Evolutionary conservation across 2,888 invertebrate species (phyloP).

Genomic region (Apantesis nais): DNA sequence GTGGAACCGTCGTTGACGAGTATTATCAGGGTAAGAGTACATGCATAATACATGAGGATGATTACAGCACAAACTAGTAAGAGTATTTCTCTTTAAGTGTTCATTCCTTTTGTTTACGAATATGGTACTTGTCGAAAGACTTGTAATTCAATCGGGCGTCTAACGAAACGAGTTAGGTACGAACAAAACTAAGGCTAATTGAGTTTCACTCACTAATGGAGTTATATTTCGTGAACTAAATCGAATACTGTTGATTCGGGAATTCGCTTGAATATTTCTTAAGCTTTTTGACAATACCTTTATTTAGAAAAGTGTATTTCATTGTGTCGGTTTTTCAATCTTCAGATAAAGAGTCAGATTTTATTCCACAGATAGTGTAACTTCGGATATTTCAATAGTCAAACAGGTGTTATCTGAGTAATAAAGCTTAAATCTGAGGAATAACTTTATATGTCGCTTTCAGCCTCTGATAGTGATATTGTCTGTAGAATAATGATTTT

Average conservation of each 20-base stretch:
- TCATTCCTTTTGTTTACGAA: slow-evolving; percentile 7
- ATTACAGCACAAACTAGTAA: slow-evolving; percentile 32
- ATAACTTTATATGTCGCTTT: too few species aligned
- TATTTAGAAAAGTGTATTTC: neutral
- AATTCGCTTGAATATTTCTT: slow-evolving; percentile 6
- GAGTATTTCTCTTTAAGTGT: slow-evolving; percentile 21
- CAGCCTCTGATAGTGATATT: too few species aligned
- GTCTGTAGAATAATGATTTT: too few species aligned
- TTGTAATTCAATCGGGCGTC: slow-evolving; percentile 24
- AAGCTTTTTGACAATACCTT: neutral
- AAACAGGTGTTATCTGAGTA: too few species aligned
- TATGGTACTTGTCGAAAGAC: slow-evolving; percentile 14
- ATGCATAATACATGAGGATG: slow-evolving; percentile 45
- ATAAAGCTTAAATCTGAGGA: too few species aligned
- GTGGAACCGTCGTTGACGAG: slow-evolving; percentile 18
- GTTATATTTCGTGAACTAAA: slow-evolving; percentile 11
- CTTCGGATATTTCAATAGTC: too few species aligned
- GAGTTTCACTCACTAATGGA: slow-evolving; percentile 13
- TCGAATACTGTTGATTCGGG: slow-evolving; percentile 1
- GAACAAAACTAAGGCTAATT: slow-evolving; percentile 20
- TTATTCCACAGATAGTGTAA: too few species aligned
- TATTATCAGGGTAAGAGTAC: slow-evolving; percentile 14
- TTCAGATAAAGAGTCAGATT: too few species aligned
- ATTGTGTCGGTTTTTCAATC: too few species aligned
- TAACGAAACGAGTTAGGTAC: slow-evolving; percentile 17